Base-by-base conservation (phyloP, 2,888 invertebrate genomes). In the Macaria liturata region DNA sequence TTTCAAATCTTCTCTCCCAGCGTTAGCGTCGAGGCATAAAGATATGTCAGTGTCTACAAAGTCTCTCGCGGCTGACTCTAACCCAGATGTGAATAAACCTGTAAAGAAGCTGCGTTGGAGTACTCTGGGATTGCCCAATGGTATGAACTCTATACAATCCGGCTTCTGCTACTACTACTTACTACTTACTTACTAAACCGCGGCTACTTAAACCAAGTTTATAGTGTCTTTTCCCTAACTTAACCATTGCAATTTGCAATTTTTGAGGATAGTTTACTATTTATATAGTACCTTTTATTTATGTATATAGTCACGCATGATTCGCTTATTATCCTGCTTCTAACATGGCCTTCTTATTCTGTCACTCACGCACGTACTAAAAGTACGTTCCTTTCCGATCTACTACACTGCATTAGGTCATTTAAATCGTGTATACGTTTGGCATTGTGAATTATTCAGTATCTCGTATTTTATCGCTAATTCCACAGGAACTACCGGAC, bases 401-500 rank as follows among this genome's bases (percentile, higher is more conserved):
- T 54, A 59, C 57, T 58, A 60, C 65, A 64, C 62, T 57, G 63
- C 72, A 74, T 75, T 74, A 69, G 68, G 70, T 71, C 69, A 68
- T 69, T 70, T 69, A 69, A 72, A 69, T 70, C 71, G 70, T 66
- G 67, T 69, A 66, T 68, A 70, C 58, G 50, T 71, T 77, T 74
- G 67, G 70, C 73, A 75, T 65, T 59, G 46, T 59, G 48, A 49
- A 73, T 57, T 40, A 70, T 72, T 64, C 67, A 68, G 60, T 70
- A 69, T 75, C 68, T 67, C 66, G 60, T 62, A 62, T 76, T 67
- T 72, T 84, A 81, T 81, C 82, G 74, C 71, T 68, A 66, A 70
- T 69, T 71, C 66, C 83, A 86, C 90, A 88, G 91, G 91, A 91
- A 88, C 81, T 77, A 78, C 72, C 75, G 69, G 75, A 78, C 74